Evolutionary conservation across 2,888 invertebrate species (phyloP).

Genomic region (Eupithecia pulchellata): DNA sequence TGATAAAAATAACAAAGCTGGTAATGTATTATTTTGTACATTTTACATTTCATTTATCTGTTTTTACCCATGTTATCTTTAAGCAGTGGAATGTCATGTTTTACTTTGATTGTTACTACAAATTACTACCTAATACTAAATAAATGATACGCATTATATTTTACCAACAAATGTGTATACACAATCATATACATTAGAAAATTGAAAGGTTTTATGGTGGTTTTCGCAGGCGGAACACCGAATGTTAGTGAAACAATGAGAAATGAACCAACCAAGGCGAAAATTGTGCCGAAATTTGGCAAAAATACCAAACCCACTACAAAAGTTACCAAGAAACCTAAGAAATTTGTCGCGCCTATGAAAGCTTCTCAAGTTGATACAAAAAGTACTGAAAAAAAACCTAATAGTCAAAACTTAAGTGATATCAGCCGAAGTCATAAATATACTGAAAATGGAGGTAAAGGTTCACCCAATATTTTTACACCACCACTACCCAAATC

Average conservation of each 20-base stretch:
- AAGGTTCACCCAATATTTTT: neutral
- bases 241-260: neutral
- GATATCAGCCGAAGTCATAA: neutral
- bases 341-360: constrained; percentile 63
- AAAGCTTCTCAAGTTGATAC: constrained; percentile 43
- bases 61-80: neutral
- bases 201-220: neutral
- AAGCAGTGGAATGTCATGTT: neutral
- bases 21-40: neutral
- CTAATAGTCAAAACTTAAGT: neutral
- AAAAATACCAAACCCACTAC: constrained; percentile 46
- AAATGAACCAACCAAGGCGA: constrained; percentile 14
- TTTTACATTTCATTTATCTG: neutral
- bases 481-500: neutral
- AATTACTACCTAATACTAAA: neutral
- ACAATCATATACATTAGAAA: too few species aligned
- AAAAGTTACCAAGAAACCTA: constrained; percentile 45
- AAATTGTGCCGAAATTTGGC: constrained; percentile 54
- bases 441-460: neutral
- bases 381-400: neutral
- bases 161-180: constrained; percentile 1
- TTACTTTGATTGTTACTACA: neutral
- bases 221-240: constrained; percentile 7
- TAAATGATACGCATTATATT: neutral
- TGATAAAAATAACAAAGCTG: neutral